Evolutionary conservation across 2,888 invertebrate species (phyloP), one percentile per base, ranked within the genome.

Genomic region (Synanthedon andrenaeformis): DNA sequence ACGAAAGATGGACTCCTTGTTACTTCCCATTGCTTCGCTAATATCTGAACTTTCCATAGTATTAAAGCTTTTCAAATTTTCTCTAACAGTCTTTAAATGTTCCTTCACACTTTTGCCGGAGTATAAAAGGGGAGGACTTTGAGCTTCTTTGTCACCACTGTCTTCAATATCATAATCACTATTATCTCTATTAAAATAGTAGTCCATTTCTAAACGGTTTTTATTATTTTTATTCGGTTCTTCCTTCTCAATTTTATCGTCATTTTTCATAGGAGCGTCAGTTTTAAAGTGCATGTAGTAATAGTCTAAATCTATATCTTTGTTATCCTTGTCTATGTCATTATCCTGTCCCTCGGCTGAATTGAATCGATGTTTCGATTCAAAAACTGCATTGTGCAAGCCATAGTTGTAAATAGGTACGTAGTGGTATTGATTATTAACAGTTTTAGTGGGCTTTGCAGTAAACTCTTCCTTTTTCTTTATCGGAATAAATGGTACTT

Each of bases 361-460:
- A 35, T 35, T 35, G 35, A 35, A 35, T 8, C 35, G 35, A 2
- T 35, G 35, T 35, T 35, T 35, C 3, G 35, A 35, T 35, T 74
- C 74, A 42, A 66, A 80, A 56, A 73, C 53, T 1, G 76, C 81
- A 42, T 75, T 67, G 6, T 70, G 58, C 1, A 79, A 71, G 4
- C 58, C 64, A 53, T 69, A 75, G 57, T 71, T 69, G 51, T 74
- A 67, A n/a, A 74, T 57, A 1, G 74, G 73, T 1, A 63, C 61
- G 41, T 72, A 74, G 45, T 71, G 62, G 0, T 75, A 71, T 17
- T 72, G 64, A 3, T 74, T 70, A 49, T 55, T 41, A 17, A 59
- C 54, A 41, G 1, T 28, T 54, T 51, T 14, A 28, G 4, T 50
- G 8, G 35, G 28, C 11, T 42, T 28, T n/a, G 45, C 13, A 14